These are phyloP conservation scores for Leptarthrus brevirostris DNA, from an alignment of 2,888 invertebrate species.

Conservation along the genomic window DNA sequence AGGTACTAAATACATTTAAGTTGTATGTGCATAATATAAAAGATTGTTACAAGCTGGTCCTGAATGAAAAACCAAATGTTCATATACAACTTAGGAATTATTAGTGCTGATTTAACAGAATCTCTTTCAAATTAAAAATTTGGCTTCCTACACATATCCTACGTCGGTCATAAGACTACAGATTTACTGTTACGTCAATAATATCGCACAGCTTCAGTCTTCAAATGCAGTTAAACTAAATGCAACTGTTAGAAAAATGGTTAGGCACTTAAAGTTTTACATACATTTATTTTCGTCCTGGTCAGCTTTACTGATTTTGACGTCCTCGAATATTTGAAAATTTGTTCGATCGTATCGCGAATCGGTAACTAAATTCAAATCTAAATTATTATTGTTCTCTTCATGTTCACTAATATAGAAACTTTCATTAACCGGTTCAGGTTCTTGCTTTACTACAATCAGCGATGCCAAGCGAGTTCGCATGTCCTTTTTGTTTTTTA, in stretches of 20 bases:
- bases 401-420: constrained; percentile 25
- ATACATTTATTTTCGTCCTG: constrained; percentile 23
- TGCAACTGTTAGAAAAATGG: not conserved
- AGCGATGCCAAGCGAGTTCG: constrained; percentile 67
- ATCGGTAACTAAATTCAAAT: constrained; percentile 12
- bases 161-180: no score
- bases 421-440: constrained; percentile 52
- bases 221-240: no score
- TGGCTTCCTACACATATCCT: no score
- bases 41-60: no score
- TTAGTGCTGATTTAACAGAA: no score
- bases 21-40: no score
- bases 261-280: not conserved
- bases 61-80: no score
- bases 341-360: not conserved
- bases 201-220: no score
- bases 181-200: no score
- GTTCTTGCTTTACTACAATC: constrained; percentile 68
- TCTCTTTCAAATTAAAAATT: no score
- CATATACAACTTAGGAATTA: no score
- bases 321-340: constrained; percentile 20
- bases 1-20: no score
- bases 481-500: constrained; percentile 58
- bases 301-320: constrained; percentile 23
- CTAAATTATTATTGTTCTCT: constrained; percentile 42